Percentiles rank a stretch among this genome's conserved stretches.
phyloP scores from a whole-genome alignment of 2,797 vertebrate genomes.

The Lophotriccus pileatus region DNA sequence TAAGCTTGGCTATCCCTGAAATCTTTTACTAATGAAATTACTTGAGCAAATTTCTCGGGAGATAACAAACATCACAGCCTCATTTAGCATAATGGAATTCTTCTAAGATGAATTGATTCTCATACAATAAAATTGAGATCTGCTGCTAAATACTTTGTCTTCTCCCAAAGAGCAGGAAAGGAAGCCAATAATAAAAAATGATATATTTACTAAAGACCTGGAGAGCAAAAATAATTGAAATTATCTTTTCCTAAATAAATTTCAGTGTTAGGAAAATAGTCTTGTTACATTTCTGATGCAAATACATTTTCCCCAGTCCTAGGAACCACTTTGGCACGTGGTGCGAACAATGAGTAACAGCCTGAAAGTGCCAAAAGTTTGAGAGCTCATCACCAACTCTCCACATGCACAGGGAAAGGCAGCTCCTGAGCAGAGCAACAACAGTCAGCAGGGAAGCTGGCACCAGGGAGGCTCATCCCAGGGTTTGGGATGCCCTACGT shows the following conservation, averaged over 20 bases:
- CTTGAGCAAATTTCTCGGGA: conserved; percentile 8
- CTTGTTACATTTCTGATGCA: background rate
- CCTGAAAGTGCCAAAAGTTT: background rate
- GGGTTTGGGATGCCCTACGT: rapidly evolving
- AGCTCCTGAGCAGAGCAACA: background rate
- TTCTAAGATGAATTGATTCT: conserved; percentile 21
- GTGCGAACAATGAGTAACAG: background rate
- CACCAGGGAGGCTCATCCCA: background rate
- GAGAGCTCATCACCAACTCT: background rate
- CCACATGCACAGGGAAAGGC: rapidly evolving
- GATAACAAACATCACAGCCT: conserved; percentile 12
- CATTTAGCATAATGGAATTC: conserved; percentile 24
- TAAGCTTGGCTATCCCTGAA: background rate
- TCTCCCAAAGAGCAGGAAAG: background rate
- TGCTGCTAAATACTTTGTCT: conserved; percentile 18
- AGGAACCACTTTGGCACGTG: background rate
- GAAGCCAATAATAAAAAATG: conserved; percentile 22
- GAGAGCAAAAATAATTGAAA: background rate
- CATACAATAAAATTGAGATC: conserved; percentile 7
- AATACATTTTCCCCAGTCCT: background rate
- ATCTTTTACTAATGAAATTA: conserved; percentile 43
- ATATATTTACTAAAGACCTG: conserved; percentile 23
- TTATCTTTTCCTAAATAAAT: background rate
- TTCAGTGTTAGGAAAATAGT: background rate
- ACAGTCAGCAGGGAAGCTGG: background rate